Evolutionary conservation across 2,888 invertebrate genomes (phyloP), one percentile per base, ranked within the genome.

Genomic region (Aromia moschata): DNA sequence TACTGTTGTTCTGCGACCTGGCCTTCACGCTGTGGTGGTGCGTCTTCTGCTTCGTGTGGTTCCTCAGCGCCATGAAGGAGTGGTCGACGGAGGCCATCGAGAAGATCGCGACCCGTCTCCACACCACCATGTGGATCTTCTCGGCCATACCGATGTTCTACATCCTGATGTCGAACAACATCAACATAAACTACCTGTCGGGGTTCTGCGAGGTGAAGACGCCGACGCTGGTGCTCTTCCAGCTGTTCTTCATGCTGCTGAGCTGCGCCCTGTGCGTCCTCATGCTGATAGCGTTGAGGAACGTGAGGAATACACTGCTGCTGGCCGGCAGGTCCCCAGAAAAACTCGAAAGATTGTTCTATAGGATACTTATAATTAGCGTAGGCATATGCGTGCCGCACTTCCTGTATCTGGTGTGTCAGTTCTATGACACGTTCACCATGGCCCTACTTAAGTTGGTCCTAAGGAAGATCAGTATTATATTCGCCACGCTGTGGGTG

Each of bases 11-110:
- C 81, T 87, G 93, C 74, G 90, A 90, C 25, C 81, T 93, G 73
- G 91, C 92, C 46, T 90, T 90, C 58, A 88, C 89, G 72, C 86
- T 91, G 60, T 94, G 96, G 94, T 94, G 95, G 89, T 87, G 93
- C 1, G 89, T 94, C 70, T 87, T 96, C 49, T 91, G 93, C 61
- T 86, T 94, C 45, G 93, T 94, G 56, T 96, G 95, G 92, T 92
- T 93, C 75, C 84, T 96, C 45, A 92, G 94, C 2, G 94, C 95
- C 0, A 92, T 93, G 40, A 91, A 94, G 77, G 94, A 95, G 77
- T 96, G 96, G 96, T 93, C 94, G 17, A 93, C 93, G 57, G 96
- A 96, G 80, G 94, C 94, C 1, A 86, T 96, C 51, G 94, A 94
- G 79, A 89, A 91, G 45, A 90, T 93, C 18, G 90, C 94, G 0